These are phyloP conservation scores for Pycnomerus fuliginosus DNA, from an alignment of 2,888 invertebrate species.

Conservation along the genomic window DNA sequence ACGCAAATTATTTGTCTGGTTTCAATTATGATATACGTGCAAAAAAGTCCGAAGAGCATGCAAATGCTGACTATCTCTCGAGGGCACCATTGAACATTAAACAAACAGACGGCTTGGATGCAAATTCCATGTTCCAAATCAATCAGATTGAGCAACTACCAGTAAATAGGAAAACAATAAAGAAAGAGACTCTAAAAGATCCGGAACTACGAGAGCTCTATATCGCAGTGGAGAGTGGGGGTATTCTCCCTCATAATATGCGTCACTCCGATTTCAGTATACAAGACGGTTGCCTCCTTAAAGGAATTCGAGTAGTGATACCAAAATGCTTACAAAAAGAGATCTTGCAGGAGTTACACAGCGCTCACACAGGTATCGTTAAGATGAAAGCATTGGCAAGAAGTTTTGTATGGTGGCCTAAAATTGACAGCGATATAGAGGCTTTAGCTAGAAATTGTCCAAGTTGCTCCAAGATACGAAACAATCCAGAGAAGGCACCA, in stretches of 20 bases:
- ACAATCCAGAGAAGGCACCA: slow-evolving; percentile 20
- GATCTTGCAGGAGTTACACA: slow-evolving; percentile 3
- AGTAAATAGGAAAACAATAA: slow-evolving; percentile 1
- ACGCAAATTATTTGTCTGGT: slow-evolving; percentile 13
- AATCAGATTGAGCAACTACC: slow-evolving; percentile 3
- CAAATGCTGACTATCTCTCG: slow-evolving; percentile 18
- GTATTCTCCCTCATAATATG: not conserved
- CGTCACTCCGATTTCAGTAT: not conserved
- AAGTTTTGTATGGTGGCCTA: slow-evolving; percentile 31
- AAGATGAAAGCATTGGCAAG: slow-evolving; percentile 32
- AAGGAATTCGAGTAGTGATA: slow-evolving; percentile 4
- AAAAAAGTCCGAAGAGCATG: slow-evolving; percentile 3
- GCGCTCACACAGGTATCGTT: slow-evolving; percentile 7
- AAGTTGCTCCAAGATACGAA: slow-evolving; percentile 16
- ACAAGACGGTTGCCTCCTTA: slow-evolving; percentile 3
- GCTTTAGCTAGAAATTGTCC: slow-evolving; percentile 24
- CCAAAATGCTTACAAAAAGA: not conserved
- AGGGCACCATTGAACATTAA: slow-evolving; percentile 5
- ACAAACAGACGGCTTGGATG: not conserved
- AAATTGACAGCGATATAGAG: slow-evolving; percentile 30
- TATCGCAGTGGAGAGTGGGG: not conserved
- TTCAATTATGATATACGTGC: slow-evolving; percentile 15
- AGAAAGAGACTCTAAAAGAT: slow-evolving; percentile 3
- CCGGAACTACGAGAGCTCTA: slow-evolving; percentile 1
- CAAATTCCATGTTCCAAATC: slow-evolving; percentile 7